Conservation (phyloP, 2,888 invertebrate species). For the Zygothrica quintamaculata region DNA sequence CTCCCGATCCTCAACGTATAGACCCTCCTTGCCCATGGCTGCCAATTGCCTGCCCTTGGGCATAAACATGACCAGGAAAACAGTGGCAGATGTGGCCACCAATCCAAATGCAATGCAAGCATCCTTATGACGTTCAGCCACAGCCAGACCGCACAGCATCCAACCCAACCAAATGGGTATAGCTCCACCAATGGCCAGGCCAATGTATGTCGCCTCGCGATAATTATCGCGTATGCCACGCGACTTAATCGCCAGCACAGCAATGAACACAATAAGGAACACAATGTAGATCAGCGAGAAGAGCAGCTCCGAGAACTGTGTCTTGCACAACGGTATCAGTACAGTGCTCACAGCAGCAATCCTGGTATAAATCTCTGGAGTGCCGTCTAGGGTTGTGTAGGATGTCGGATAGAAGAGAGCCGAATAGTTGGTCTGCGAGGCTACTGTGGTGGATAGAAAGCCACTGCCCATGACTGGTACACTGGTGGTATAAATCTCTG, state of each 20-base stretch:
- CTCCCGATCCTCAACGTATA: constrained; percentile 92
- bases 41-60: constrained; percentile 96
- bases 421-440: constrained; percentile 75
- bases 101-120: constrained; percentile 96
- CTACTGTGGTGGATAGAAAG: constrained; percentile 71
- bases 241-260: constrained; percentile 93
- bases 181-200: constrained; percentile 93
- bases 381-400: constrained; percentile 67
- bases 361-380: constrained; percentile 78
- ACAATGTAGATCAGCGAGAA: constrained; percentile 93
- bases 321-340: constrained; percentile 86
- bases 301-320: constrained; percentile 89
- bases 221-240: constrained; percentile 96
- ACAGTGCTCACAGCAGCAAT: constrained; percentile 82
- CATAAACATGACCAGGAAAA: constrained; percentile 97
- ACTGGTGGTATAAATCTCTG: constrained; percentile 86
- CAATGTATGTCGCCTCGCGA: constrained; percentile 96
- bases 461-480: constrained; percentile 81
- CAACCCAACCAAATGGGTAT: constrained; percentile 94
- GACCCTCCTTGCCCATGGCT: constrained; percentile 95
- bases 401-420: constrained; percentile 74
- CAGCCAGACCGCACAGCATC: constrained; percentile 92
- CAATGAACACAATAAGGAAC: constrained; percentile 93
- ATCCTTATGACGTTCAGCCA: constrained; percentile 91
- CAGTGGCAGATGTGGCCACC: constrained; percentile 92